Evolutionary conservation across 2,113 vertebrate genomes (phyloP).

Genomic region (Thunnus thynnus): DNA sequence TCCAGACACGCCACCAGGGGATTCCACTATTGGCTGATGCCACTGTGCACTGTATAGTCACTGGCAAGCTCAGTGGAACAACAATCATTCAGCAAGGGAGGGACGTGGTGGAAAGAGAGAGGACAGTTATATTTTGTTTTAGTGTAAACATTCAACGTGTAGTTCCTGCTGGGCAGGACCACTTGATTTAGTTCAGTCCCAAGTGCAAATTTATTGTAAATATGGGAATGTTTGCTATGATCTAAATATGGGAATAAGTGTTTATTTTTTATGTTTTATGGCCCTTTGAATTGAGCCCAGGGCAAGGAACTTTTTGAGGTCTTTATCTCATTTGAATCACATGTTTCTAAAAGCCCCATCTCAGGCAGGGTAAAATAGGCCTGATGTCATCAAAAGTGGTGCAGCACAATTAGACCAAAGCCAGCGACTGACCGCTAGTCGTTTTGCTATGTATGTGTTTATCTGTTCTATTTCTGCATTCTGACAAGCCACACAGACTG

Average conservation of each 20-base stretch:
- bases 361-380: neutral
- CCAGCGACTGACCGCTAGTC: slow-evolving; percentile 27
- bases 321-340: slow-evolving; percentile 24
- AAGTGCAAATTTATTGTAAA: slow-evolving; percentile 46
- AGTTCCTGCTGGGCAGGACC: slow-evolving; percentile 39
- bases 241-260: slow-evolving; percentile 10
- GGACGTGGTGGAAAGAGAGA: slow-evolving; percentile 49
- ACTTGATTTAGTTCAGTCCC: slow-evolving; percentile 7
- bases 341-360: slow-evolving; percentile 10
- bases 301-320: neutral
- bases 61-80: slow-evolving; percentile 65
- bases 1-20: slow-evolving; percentile 59
- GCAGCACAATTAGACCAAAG: slow-evolving; percentile 36
- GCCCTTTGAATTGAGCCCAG: neutral
- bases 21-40: slow-evolving; percentile 57
- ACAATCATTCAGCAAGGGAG: slow-evolving; percentile 56
- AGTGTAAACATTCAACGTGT: slow-evolving; percentile 64
- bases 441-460: slow-evolving; percentile 59
- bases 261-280: slow-evolving; percentile 1
- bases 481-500: slow-evolving; percentile 35
- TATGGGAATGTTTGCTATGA: slow-evolving; percentile 8
- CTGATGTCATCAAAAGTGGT: slow-evolving; percentile 35
- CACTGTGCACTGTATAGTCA: slow-evolving; percentile 18
- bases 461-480: slow-evolving; percentile 71
- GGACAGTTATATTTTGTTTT: slow-evolving; percentile 62